phyloP scores from a whole-genome alignment of 2,888 invertebrate genomes.

The Cryptus armator region DNA sequence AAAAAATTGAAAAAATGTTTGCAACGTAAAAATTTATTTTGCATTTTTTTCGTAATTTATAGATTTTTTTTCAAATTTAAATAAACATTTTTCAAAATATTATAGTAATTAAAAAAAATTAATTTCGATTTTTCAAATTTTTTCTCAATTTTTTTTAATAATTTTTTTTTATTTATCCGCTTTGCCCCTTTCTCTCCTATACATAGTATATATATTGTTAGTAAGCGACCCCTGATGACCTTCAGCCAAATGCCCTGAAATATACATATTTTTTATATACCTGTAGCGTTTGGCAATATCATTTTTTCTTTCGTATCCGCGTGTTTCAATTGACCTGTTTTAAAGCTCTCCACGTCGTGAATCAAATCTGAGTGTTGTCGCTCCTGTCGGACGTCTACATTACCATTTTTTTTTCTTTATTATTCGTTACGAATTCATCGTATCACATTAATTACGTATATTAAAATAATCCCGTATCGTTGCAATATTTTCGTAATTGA shows the following conservation, averaged over 20 bases:
- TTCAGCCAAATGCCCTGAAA: not conserved
- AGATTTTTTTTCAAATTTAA: too few relatives aligned
- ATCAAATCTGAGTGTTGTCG: constrained; percentile 92
- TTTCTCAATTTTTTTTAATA: too few relatives aligned
- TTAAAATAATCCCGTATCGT: not conserved
- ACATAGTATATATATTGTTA: constrained; percentile 29
- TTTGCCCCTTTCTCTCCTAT: not conserved
- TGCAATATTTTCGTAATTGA: not conserved
- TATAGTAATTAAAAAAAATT: too few relatives aligned
- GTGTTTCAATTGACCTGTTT: constrained; percentile 90
- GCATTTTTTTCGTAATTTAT: too few relatives aligned
- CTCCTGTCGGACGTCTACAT: constrained; percentile 90
- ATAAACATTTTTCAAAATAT: too few relatives aligned
- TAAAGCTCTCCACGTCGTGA: constrained; percentile 92
- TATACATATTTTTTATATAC: constrained; percentile 85
- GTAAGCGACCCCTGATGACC: constrained; percentile 43
- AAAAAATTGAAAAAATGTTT: too few relatives aligned
- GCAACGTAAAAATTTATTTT: too few relatives aligned
- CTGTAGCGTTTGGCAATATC: constrained; percentile 94
- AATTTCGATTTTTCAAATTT: too few relatives aligned
- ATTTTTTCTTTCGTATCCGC: constrained; percentile 94
- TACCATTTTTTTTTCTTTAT: constrained; percentile 64
- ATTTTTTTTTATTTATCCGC: not conserved
- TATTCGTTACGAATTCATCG: constrained; percentile 59
- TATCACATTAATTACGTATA: not conserved